Percentiles rank a stretch among this genome's conserved stretches.
Evolutionary conservation across 2,797 vertebrate species (phyloP).

Genomic region (Echiichthys vipera): DNA sequence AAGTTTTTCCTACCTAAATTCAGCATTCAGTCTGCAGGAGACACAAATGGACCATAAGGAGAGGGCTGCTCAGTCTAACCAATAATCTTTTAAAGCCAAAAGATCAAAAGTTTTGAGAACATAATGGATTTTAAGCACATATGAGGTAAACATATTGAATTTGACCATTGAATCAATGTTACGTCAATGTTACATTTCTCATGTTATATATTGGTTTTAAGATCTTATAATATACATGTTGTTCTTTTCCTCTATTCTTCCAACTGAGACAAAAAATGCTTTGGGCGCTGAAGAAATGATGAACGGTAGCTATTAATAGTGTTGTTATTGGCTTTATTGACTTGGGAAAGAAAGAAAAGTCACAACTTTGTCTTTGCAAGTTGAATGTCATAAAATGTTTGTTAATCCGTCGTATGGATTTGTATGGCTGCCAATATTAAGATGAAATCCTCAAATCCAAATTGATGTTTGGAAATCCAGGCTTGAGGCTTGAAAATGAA

Average conservation of each 20-base stretch:
- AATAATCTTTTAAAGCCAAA: constrained; percentile 10
- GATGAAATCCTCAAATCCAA: not conserved
- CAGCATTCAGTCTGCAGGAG: not conserved
- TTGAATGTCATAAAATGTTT: not conserved
- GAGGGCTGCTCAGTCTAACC: not conserved
- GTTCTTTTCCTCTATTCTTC: constrained; percentile 5
- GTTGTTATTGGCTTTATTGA: constrained; percentile 13
- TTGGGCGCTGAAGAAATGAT: not conserved
- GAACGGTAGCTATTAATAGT: constrained; percentile 13
- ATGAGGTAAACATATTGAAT: constrained; percentile 8
- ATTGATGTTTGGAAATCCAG: not conserved
- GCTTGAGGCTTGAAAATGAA: not conserved
- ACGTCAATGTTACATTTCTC: constrained; percentile 16
- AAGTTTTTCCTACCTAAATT: not conserved
- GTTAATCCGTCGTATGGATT: not conserved
- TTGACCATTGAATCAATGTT: constrained; percentile 2
- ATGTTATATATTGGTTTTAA: constrained; percentile 44
- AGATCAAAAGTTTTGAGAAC: not conserved
- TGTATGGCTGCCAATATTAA: not conserved
- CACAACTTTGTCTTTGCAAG: not conserved
- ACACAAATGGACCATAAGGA: not conserved
- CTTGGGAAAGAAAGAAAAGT: not conserved
- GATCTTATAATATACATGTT: not conserved
- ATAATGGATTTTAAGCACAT: constrained; percentile 34
- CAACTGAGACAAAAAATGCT: not conserved